These are phyloP conservation scores for Musca vetustissima DNA, from an alignment of 1,140 invertebrate genomes.

Conservation along the genomic window DNA sequence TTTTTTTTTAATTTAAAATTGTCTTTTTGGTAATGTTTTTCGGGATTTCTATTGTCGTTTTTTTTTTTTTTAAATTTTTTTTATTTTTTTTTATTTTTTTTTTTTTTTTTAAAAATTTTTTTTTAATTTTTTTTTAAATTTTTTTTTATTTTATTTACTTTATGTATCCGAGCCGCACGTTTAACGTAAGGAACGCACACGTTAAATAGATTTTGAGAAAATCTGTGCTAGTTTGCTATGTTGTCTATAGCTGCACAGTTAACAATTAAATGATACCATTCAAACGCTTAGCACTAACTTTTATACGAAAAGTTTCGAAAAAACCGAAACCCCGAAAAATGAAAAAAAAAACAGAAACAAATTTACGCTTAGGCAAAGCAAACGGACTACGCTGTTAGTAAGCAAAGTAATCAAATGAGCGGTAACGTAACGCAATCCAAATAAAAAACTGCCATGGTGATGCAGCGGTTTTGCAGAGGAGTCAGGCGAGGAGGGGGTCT, in stretches of 20 bases:
- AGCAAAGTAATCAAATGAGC: not conserved
- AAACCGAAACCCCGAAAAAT: not conserved
- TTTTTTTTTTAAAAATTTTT: constrained; percentile 13
- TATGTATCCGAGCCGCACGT: constrained; percentile 35
- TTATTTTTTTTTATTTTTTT: too few species aligned
- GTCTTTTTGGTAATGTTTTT: too few species aligned
- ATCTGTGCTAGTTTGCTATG: constrained; percentile 32
- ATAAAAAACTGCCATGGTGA: not conserved
- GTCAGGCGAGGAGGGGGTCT: too few species aligned
- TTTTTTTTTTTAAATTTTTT: constrained; percentile 2
- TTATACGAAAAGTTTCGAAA: constrained; percentile 37
- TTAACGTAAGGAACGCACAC: constrained; percentile 34
- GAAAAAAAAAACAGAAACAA: not conserved
- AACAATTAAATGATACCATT: constrained; percentile 55
- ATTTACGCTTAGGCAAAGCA: too few species aligned
- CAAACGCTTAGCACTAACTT: constrained; percentile 43
- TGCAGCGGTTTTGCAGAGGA: too few species aligned
- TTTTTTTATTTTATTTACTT: not conserved
- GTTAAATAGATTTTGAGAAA: constrained; percentile 16
- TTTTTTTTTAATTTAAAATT: constrained; percentile 2
- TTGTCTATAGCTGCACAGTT: constrained; percentile 48
- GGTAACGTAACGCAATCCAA: too few species aligned
- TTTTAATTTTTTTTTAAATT: not conserved
- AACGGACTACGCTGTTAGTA: not conserved
- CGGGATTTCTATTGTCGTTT: too few species aligned